Base-by-base conservation (phyloP, 1,140 invertebrate species). In the Drosophila kepulauana region DNA sequence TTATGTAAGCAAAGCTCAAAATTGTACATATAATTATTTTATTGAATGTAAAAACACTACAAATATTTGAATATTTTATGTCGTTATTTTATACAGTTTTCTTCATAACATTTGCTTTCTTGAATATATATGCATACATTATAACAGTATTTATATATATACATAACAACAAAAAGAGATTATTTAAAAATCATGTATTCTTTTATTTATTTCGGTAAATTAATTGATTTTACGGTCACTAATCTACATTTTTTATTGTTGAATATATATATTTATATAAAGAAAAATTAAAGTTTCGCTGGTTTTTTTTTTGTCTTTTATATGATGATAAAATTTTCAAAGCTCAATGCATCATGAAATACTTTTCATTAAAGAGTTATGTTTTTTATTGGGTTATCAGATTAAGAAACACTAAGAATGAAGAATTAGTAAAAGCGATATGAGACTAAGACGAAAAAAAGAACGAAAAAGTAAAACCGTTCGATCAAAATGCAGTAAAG, bases 71-170 rank as follows among this genome's bases (percentile, higher is more conserved):
- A 64, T 64, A 38, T 56, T 66, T 58, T 58, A 3, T 35, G 10
- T 38, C 30, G 10, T 69, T 51, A 48, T 58, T 30, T 28, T 38
- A 75, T 16, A 67, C 48, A 63, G 20, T 25, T 75, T 70, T 64
- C 41, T 64, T 71, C 51, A 71, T 71, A 63, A 71, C 68, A 51
- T 71, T 71, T 57, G 68, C 59, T 63, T 71, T 71, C 41, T 71
- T 71, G 57, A 48, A 62, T 62, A 41, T 68, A 16, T 38, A 56
- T 35, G 35, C 11, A 30, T 54, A 54, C 30, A 6, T 33, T 33
- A 8, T 33, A 33, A 5, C 30, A 33, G 30, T 33, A 33, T 33
- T 33, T 6, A 52, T 30, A 33, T 30, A 33, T 13, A 54, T 33
- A 35, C 7, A 6, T 54, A 13, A n/a, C 7, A 54, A 54, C 1